Evolutionary conservation across 2,113 vertebrate species (phyloP).

Genomic region (Oncorhynchus tshawytscha): DNA sequence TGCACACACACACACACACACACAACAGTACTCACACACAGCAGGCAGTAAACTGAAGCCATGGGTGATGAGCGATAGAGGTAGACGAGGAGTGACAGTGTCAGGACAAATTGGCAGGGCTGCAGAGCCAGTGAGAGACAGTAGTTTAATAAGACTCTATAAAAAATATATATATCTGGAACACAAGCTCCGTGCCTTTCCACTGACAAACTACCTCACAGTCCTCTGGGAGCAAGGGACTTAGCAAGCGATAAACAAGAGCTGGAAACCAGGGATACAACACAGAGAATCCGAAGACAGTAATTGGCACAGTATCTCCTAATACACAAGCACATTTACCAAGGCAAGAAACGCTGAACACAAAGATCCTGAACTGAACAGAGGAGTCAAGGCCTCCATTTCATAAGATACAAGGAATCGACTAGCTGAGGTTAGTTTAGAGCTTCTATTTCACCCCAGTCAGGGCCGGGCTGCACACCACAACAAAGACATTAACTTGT

Average conservation of each 20-base stretch:
- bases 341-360: neutral
- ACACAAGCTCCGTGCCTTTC: slow-evolving; percentile 24
- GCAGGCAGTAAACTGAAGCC: slow-evolving; percentile 2
- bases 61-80: slow-evolving; percentile 32
- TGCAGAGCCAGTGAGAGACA: slow-evolving; percentile 25
- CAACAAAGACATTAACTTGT: too few relatives aligned
- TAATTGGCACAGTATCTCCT: slow-evolving; percentile 15
- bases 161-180: slow-evolving; percentile 26
- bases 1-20: too few relatives aligned
- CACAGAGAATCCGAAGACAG: slow-evolving; percentile 3
- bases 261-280: slow-evolving; percentile 34
- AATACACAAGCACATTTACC: slow-evolving; percentile 23
- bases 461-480: too few relatives aligned
- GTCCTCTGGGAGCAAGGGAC: slow-evolving; percentile 32
- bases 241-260: slow-evolving; percentile 23
- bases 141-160: slow-evolving; percentile 28
- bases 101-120: neutral
- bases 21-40: neutral
- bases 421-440: too few relatives aligned
- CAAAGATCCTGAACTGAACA: neutral
- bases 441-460: too few relatives aligned
- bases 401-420: too few relatives aligned
- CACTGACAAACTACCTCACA: slow-evolving; percentile 7
- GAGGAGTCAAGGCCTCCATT: neutral
- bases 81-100: slow-evolving; percentile 40